Evolutionary conservation across 2,797 vertebrate genomes (phyloP).

Genomic region (Ispidina picta): DNA sequence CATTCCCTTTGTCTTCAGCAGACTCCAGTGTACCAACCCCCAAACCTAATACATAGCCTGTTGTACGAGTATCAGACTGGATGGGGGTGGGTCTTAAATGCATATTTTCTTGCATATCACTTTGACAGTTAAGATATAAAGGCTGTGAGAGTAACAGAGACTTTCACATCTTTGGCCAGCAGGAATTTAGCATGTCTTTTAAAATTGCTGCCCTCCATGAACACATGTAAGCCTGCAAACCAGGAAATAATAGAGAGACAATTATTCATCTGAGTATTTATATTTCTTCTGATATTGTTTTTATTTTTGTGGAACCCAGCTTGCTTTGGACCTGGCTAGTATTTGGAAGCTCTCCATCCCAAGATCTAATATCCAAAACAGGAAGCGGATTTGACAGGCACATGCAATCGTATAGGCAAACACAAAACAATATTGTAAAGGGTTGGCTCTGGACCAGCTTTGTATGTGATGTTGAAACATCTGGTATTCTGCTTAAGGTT

Average conservation of each 20-base stretch:
- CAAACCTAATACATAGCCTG: neutral
- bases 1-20: neutral
- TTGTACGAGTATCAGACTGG: neutral
- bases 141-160: neutral
- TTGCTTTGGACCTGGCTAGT: slow-evolving; percentile 34
- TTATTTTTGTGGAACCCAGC: neutral
- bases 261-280: slow-evolving; percentile 51
- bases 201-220: neutral
- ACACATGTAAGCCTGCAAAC: neutral
- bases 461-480: slow-evolving; percentile 23
- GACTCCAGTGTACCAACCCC: neutral
- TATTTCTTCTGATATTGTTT: slow-evolving; percentile 34
- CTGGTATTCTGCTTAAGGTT: slow-evolving; percentile 38
- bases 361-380: slow-evolving; percentile 39
- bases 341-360: slow-evolving; percentile 35
- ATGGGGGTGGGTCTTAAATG: neutral
- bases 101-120: neutral
- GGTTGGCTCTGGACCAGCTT: slow-evolving; percentile 40
- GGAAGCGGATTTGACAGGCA: slow-evolving; percentile 60
- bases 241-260: slow-evolving; percentile 59
- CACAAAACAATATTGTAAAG: neutral
- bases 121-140: neutral
- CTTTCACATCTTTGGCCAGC: neutral
- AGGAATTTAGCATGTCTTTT: neutral
- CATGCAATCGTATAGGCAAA: neutral